Evolutionary conservation across 1,140 invertebrate species (phyloP), one percentile per base, ranked within the genome.

Genomic region (Drosophila subobscura): DNA sequence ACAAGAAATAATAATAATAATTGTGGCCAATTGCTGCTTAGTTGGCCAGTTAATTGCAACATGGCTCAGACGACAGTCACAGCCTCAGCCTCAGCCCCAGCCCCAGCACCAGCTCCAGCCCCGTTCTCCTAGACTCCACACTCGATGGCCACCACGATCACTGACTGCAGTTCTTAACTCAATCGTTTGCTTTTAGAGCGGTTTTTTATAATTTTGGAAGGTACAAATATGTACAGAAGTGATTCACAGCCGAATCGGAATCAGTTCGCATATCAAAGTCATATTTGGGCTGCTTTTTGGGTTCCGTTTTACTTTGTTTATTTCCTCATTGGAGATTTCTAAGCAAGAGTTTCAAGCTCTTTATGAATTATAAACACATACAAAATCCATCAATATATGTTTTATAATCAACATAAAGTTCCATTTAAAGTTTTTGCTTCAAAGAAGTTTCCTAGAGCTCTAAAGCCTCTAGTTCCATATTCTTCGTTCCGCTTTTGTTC

Each of bases 11-110:
- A 86, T 79, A 85, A 85, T 86, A 88, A 86, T 86, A 86, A 86
- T 86, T 86, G 81, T 86, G 70, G 81, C 81, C 81, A 86, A 86
- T 86, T 86, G 81, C 73, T 86, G 83, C 77, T 86, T 86, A 86
- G 81, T 81, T 86, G 80, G 73, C 55, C 74, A 86, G 81, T 86
- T 86, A 86, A 86, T 86, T 86, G 81, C 81, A 81, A 88, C 81
- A 88, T 81, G 74, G 65, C 77, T 74, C 44, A 56, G 60, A 55
- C 68, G 54, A 75, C 53, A 52, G 71, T 73, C 61, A 54, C 29
- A 70, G 42, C 42, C 25, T 16, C 45, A 49, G 23, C 27, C 6
- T 16, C 45, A 49, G 23, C 27, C 6, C 42, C 63, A 46, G 16
- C 16, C 0, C 16, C 16, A 20, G 16, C 16, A 0, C 16, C 16